These are phyloP conservation scores for Drosophila subpulchrella DNA, from an alignment of 1,140 invertebrate genomes.

Conservation along the genomic window DNA sequence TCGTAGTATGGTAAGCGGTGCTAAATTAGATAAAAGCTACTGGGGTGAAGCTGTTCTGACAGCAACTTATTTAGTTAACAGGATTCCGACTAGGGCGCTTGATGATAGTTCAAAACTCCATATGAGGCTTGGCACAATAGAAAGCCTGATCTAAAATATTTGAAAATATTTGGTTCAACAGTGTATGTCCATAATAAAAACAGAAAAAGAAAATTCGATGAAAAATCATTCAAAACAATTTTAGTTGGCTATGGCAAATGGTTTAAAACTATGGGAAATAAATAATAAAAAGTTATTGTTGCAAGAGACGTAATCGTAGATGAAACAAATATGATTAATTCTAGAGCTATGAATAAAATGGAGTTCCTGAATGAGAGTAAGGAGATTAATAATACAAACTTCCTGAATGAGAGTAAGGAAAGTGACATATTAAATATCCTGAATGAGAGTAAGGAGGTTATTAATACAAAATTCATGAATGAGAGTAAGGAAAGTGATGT, in stretches of 20 bases:
- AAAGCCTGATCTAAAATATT: not conserved
- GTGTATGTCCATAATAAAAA: not conserved
- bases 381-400: no score
- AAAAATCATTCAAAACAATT: constrained; percentile 4
- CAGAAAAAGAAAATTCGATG: not conserved
- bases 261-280: constrained; percentile 28
- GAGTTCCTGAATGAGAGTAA: not conserved
- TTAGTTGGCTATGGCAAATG: constrained; percentile 1
- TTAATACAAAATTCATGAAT: no score
- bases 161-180: constrained; percentile 1
- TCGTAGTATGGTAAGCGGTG: constrained; percentile 24
- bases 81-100: not conserved
- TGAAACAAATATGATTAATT: constrained; percentile 42
- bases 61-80: constrained; percentile 1
- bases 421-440: no score
- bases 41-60: constrained; percentile 1
- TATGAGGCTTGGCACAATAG: not conserved
- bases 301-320: not conserved
- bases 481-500: no score
- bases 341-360: constrained; percentile 49
- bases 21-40: not conserved
- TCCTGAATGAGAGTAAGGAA: no score
- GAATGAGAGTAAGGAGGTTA: no score
- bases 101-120: not conserved
- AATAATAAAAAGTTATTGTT: constrained; percentile 18